These are phyloP conservation scores for Enteromius trimaculatus DNA, from an alignment of 2,797 vertebrate genomes.

Conservation along the genomic window DNA sequence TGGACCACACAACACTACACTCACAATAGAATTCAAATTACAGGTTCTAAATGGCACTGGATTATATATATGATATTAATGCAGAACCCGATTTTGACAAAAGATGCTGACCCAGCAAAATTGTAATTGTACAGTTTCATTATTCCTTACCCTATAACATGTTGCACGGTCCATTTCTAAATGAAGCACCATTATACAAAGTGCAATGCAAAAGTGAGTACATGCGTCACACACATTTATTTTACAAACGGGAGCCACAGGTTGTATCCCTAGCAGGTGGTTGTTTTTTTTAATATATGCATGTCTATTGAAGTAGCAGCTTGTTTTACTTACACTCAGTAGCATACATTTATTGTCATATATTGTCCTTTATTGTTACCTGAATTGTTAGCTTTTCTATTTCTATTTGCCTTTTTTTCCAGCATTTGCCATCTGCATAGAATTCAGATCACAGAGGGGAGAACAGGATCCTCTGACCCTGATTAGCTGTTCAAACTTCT, in stretches of 20 bases:
- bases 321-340: not conserved
- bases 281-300: not conserved
- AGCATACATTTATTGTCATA: not conserved
- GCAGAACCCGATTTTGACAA: too few species aligned
- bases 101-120: too few species aligned
- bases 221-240: not conserved
- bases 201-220: not conserved
- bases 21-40: not conserved
- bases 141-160: too few species aligned
- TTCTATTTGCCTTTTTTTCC: not conserved
- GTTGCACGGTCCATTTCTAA: not conserved
- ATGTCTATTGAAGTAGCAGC: not conserved
- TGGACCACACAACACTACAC: conserved; percentile 15
- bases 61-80: not conserved
- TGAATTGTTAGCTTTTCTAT: not conserved
- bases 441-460: conserved; percentile 17
- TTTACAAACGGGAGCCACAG: not conserved
- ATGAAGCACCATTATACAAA: not conserved
- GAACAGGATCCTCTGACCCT: conserved; percentile 20
- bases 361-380: not conserved
- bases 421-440: not conserved
- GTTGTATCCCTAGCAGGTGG: not conserved
- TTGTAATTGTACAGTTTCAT: too few species aligned
- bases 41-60: not conserved
- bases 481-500: conserved; percentile 46